Percentiles rank a stretch among this genome's conserved stretches.
phyloP scores from a whole-genome alignment of 2,888 invertebrate species.

The Mechanitis mazaeus region DNA sequence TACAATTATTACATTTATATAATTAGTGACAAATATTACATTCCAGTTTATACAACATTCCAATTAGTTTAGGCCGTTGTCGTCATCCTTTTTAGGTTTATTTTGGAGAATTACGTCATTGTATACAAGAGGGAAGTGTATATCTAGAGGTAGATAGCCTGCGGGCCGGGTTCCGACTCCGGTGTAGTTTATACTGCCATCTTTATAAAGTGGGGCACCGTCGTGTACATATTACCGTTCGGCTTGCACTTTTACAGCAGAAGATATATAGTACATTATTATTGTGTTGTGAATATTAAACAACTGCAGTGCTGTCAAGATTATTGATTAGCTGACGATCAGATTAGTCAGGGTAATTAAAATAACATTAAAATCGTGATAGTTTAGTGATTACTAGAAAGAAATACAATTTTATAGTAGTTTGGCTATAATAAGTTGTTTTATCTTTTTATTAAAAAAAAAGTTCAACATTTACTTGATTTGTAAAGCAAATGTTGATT shows the following conservation, averaged over 20 bases:
- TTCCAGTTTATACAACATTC: neutral
- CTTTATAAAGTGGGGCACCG: conserved; percentile 42
- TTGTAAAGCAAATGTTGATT: no score
- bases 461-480: no score
- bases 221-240: conserved; percentile 25
- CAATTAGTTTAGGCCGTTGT: conserved; percentile 14
- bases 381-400: neutral
- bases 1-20: conserved; percentile 5
- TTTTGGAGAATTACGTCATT: conserved; percentile 76
- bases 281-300: conserved; percentile 34
- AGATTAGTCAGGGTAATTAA: conserved; percentile 6
- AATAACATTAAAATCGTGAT: neutral
- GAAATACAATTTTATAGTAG: neutral
- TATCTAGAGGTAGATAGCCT: conserved; percentile 26
- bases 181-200: conserved; percentile 37
- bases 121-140: conserved; percentile 41
- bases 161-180: conserved; percentile 35
- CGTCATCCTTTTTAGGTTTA: conserved; percentile 69
- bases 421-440: no score
- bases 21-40: neutral
- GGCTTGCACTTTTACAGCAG: conserved; percentile 36
- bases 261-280: conserved; percentile 26
- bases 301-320: conserved; percentile 38
- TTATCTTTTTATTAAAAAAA: no score
- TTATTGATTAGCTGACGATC: conserved; percentile 32